A percentile compares a stretch with the other conserved stretches of the same genome.
These are phyloP conservation scores for Tachypleus tridentatus DNA, from an alignment of 1,140 invertebrate genomes.

Conservation along the genomic window DNA sequence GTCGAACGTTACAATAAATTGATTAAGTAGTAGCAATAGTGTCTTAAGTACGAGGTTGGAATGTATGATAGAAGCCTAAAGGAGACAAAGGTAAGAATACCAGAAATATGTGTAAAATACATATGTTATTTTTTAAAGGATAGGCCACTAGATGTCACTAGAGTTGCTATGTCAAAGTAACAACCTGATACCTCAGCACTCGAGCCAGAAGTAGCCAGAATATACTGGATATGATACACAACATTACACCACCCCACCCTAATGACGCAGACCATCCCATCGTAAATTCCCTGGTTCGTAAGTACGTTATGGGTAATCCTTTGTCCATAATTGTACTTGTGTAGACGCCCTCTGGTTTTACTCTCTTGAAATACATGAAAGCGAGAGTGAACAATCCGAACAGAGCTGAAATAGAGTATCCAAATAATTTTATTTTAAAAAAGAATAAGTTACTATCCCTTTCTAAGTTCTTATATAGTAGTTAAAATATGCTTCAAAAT, in stretches of 20 bases:
- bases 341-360: slow-evolving; percentile 43
- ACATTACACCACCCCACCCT: slow-evolving; percentile 63
- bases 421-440: no score
- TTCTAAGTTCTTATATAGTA: no score
- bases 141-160: no score
- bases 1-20: no score
- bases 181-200: slow-evolving; percentile 61
- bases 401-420: slow-evolving; percentile 47
- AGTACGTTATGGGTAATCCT: slow-evolving; percentile 32
- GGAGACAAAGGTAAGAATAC: no score
- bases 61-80: no score
- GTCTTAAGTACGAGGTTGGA: no score
- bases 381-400: slow-evolving; percentile 77
- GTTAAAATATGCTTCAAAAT: no score
- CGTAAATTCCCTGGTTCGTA: slow-evolving; percentile 53
- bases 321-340: slow-evolving; percentile 22
- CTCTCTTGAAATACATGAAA: slow-evolving; percentile 77
- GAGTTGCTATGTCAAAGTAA: slow-evolving; percentile 9
- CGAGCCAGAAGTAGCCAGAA: slow-evolving; percentile 77
- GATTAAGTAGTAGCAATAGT: no score
- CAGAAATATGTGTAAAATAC: no score
- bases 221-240: slow-evolving; percentile 60
- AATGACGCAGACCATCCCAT: slow-evolving; percentile 69
- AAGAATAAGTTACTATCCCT: no score
- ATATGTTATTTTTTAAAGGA: no score